Evolutionary conservation across 2,797 vertebrate species (phyloP).

Genomic region (Podarcis siculus): DNA sequence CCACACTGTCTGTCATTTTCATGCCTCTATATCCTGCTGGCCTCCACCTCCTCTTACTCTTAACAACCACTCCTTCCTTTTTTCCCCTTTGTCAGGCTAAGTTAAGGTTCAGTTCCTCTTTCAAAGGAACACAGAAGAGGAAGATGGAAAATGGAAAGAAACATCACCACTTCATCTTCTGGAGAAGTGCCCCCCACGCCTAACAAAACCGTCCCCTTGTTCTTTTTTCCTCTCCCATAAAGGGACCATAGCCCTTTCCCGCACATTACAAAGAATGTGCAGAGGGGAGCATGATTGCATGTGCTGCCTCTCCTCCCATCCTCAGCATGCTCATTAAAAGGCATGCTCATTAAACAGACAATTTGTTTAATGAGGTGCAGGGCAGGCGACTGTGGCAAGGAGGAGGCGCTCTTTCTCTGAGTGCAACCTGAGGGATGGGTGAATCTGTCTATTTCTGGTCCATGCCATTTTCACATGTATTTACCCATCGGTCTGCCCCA

Average conservation of each 20-base stretch:
- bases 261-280: background rate
- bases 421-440: too few relatives aligned
- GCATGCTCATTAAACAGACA: too few relatives aligned
- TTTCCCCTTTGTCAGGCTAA: background rate
- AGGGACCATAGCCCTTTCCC: background rate
- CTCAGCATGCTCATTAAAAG: too few relatives aligned
- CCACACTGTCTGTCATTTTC: background rate
- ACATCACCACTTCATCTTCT: slow-evolving; percentile 32
- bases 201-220: background rate
- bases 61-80: background rate
- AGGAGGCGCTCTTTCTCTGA: too few relatives aligned
- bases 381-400: too few relatives aligned
- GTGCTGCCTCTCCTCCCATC: background rate
- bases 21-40: background rate
- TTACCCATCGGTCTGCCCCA: too few relatives aligned
- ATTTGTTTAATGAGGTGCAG: too few relatives aligned
- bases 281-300: background rate
- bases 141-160: slow-evolving; percentile 13
- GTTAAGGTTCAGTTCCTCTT: slow-evolving; percentile 27
- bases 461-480: too few relatives aligned
- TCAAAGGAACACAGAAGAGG: slow-evolving; percentile 48
- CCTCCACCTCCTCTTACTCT: background rate
- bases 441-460: too few relatives aligned
- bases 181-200: slow-evolving; percentile 25
- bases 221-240: background rate